Evolutionary conservation across 2,113 vertebrate genomes (phyloP).

Genomic region (Poeciliopsis occidentalis): DNA sequence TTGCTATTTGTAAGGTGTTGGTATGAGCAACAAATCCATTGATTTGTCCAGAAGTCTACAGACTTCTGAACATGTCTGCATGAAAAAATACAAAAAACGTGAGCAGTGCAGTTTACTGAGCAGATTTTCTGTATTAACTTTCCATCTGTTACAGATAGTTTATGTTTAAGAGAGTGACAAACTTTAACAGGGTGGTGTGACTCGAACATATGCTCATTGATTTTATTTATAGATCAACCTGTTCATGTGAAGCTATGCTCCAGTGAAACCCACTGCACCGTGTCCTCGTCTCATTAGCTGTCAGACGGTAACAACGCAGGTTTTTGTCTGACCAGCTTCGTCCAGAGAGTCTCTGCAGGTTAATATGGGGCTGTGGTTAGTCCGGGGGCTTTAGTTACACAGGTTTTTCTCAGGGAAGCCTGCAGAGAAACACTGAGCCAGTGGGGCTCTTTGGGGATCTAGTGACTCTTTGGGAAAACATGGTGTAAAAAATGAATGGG

Average conservation of each 20-base stretch:
- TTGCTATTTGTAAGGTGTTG: conserved; percentile 19
- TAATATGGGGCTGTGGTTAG: conserved; percentile 32
- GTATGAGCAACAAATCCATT: conserved; percentile 16
- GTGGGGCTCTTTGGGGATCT: conserved; percentile 61
- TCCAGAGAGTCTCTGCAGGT: conserved; percentile 35
- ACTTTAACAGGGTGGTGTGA: conserved; percentile 25
- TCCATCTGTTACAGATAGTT: conserved; percentile 26
- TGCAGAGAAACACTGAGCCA: conserved; percentile 41
- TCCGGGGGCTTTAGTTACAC: conserved; percentile 70
- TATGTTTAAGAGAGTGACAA: conserved; percentile 23
- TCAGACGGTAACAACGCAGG: conserved; percentile 22
- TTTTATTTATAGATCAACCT: conserved; percentile 56
- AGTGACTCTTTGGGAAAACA: conserved; percentile 75
- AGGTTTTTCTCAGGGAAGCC: conserved; percentile 34
- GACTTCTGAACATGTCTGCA: not conserved
- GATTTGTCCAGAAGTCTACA: not conserved
- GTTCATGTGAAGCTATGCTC: conserved; percentile 30
- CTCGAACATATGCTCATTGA: conserved; percentile 42
- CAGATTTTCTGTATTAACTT: conserved; percentile 31
- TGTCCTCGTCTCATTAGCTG: conserved; percentile 48
- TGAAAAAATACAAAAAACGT: not conserved
- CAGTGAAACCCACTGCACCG: conserved; percentile 35
- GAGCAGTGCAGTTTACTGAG: not conserved
- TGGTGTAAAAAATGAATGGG: conserved; percentile 70
- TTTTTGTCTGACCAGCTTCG: conserved; percentile 17